phyloP scores from a whole-genome alignment of 2,113 vertebrate species.

The Caranx ignobilis region DNA sequence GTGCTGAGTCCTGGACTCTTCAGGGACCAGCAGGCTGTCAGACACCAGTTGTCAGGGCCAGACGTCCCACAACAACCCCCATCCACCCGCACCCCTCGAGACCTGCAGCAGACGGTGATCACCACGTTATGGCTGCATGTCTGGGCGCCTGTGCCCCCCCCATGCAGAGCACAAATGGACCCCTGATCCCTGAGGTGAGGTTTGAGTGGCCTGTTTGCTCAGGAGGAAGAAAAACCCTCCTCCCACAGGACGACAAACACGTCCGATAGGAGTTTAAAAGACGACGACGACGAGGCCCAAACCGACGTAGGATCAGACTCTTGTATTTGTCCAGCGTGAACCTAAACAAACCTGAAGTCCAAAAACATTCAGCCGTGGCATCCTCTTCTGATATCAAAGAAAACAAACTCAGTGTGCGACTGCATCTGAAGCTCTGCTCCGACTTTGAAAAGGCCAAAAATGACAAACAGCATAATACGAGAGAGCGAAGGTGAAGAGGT shows the following conservation, averaged over 20 bases:
- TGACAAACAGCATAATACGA: neutral
- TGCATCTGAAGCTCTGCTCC: neutral
- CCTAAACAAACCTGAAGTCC: neutral
- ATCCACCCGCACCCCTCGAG: neutral
- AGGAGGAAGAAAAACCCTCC: neutral
- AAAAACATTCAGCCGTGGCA: neutral
- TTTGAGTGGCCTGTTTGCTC: neutral
- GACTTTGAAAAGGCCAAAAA: neutral
- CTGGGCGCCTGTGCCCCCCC: neutral
- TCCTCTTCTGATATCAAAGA: neutral
- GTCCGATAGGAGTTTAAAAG: neutral
- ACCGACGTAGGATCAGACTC: neutral
- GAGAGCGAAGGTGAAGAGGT: neutral
- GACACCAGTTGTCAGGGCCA: neutral
- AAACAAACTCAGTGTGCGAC: neutral
- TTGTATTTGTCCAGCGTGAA: neutral
- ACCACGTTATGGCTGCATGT: neutral
- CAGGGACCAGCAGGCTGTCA: neutral
- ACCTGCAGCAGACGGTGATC: neutral
- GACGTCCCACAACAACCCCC: neutral
- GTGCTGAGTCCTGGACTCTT: no score
- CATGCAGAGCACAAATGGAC: neutral
- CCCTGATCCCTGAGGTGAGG: neutral
- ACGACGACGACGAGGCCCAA: neutral
- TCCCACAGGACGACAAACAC: neutral